These are phyloP conservation scores for Myoxocephalus aenaeus DNA, from an alignment of 2,797 vertebrate species.

Conservation along the genomic window DNA sequence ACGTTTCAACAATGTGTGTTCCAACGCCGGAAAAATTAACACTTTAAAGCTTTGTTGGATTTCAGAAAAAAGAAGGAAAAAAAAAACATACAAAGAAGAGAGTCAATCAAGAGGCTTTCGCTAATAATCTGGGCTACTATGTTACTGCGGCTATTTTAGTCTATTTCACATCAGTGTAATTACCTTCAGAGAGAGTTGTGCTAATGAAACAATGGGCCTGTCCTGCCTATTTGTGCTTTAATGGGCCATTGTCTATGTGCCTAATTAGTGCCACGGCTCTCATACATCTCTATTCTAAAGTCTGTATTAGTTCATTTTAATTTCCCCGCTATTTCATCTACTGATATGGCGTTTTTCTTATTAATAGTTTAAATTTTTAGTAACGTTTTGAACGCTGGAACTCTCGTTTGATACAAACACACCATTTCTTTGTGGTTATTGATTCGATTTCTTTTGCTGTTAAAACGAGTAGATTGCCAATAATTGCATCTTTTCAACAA, in stretches of 20 bases:
- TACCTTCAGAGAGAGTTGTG: constrained; percentile 76
- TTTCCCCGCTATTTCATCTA: constrained; percentile 29
- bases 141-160: constrained; percentile 71
- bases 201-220: constrained; percentile 80
- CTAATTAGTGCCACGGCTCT: constrained; percentile 75
- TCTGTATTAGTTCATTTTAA: constrained; percentile 58
- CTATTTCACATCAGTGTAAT: constrained; percentile 81
- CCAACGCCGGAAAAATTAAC: constrained; percentile 74
- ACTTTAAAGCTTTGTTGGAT: constrained; percentile 83
- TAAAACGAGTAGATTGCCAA: constrained; percentile 1
- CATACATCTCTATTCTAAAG: constrained; percentile 54
- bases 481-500: not conserved
- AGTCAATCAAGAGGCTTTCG: constrained; percentile 75
- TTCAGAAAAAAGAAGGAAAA: constrained; percentile 34
- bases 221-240: constrained; percentile 78
- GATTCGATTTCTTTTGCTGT: not conserved
- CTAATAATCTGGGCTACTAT: constrained; percentile 75
- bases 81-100: constrained; percentile 58
- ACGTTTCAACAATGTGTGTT: constrained; percentile 82
- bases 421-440: constrained; percentile 25
- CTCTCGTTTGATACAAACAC: constrained; percentile 16
- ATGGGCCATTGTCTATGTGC: constrained; percentile 78
- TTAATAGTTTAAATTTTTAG: constrained; percentile 24
- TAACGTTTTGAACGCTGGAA: constrained; percentile 9
- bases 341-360: constrained; percentile 22